Evolutionary conservation across 1,140 invertebrate species (phyloP).

Genomic region (Drosophila parvula): DNA sequence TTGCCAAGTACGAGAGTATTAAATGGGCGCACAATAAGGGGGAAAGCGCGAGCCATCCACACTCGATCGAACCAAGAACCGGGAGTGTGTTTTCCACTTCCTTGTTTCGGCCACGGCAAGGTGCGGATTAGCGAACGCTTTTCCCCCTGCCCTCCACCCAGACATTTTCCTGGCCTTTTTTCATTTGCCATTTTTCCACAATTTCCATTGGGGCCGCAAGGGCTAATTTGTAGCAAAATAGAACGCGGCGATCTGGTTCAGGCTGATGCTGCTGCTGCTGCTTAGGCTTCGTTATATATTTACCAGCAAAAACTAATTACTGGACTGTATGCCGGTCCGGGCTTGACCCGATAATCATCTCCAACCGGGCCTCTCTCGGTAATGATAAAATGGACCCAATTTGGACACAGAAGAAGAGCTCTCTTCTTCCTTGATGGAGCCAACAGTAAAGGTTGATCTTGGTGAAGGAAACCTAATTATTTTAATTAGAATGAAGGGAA

Average conservation of each 20-base stretch:
- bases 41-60: constrained; percentile 38
- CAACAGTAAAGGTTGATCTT: not conserved
- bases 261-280: not conserved
- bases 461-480: constrained; percentile 2
- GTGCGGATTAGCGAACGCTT: constrained; percentile 70
- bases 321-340: constrained; percentile 11
- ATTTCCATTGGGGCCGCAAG: constrained; percentile 59
- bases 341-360: constrained; percentile 68
- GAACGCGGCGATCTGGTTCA: constrained; percentile 28
- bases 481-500: constrained; percentile 9
- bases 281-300: constrained; percentile 62
- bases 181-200: constrained; percentile 20
- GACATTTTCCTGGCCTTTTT: constrained; percentile 16
- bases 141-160: not conserved
- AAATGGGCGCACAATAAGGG: constrained; percentile 62
- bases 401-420: not conserved
- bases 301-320: constrained; percentile 80
- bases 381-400: constrained; percentile 54
- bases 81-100: constrained; percentile 69
- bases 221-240: constrained; percentile 71
- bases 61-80: constrained; percentile 34
- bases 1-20: constrained; percentile 71
- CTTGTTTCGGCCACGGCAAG: constrained; percentile 66
- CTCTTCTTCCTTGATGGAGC: constrained; percentile 9
- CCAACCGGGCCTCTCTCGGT: constrained; percentile 1